Evolutionary conservation across 2,888 invertebrate genomes (phyloP).

Genomic region (Caenorhabditis sinica): DNA sequence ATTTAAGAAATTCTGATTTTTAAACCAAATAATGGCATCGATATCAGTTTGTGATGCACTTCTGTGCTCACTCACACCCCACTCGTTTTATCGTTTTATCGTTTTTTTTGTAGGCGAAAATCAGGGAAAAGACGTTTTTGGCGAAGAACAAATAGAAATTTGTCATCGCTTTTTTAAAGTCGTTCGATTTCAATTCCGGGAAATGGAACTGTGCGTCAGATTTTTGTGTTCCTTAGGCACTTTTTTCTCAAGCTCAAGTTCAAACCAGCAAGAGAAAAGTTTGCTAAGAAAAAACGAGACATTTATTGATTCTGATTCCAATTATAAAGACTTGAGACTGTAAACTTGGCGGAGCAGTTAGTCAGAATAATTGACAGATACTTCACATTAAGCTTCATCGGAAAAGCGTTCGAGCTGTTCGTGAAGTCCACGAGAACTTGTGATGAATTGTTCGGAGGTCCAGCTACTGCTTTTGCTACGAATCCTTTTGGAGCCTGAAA

Average conservation of each 20-base stretch:
- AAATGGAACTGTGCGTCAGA: conserved; percentile 5
- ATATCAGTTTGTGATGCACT: conserved; percentile 33
- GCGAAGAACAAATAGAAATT: conserved; percentile 21
- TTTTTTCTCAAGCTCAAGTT: background rate
- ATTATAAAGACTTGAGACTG: conserved; percentile 1
- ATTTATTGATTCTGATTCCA: conserved; percentile 11
- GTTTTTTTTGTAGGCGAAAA: conserved; percentile 8
- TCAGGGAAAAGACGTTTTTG: conserved; percentile 22
- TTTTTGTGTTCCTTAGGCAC: background rate
- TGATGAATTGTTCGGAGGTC: background rate
- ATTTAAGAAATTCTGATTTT: conserved; percentile 8
- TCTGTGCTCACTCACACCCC: conserved; percentile 27
- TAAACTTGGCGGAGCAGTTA: background rate
- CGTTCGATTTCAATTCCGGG: conserved; percentile 18
- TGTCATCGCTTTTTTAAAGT: conserved; percentile 17
- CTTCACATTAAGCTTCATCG: background rate
- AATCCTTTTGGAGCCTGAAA: background rate
- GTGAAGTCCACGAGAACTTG: conserved; percentile 3
- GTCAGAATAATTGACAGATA: conserved; percentile 1
- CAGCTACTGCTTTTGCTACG: background rate
- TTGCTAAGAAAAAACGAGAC: background rate
- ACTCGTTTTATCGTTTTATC: conserved; percentile 34
- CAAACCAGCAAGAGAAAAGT: background rate
- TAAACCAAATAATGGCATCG: conserved; percentile 16
- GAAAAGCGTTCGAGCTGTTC: background rate